Evolutionary conservation across 2,888 invertebrate genomes (phyloP), one percentile per base, ranked within the genome.

Genomic region (Aelia acuminata): DNA sequence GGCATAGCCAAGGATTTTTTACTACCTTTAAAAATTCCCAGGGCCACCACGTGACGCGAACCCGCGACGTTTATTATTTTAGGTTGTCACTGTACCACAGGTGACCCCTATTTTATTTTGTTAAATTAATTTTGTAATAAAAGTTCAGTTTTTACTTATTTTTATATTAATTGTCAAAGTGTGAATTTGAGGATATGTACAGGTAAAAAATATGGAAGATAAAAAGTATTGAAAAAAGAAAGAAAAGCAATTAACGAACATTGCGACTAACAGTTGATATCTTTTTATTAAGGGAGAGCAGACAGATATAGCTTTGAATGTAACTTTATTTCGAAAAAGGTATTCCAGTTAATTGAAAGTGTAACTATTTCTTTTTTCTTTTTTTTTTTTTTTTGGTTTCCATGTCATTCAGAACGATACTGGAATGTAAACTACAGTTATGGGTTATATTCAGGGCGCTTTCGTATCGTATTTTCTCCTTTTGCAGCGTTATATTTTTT

Each of bases 301-400:
- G 31, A 70, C 63, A 35, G 18, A 70, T 70, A 31, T 35, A 31
- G 31, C 35, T 70, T 70, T 70, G 63, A 70, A 35, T 70, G 31
- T 70, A 70, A 31, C 31, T 31, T 70, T 8, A 20, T 70, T 70
- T 70, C 63, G 63, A 3, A 80, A 80, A 43, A 43, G 39, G 39
- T 80, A 80, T 80, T 47, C 80, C 22, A 3, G 80, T 80, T 47
- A 80, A 80, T 80, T 80, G 80, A 80, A 80, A 80, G 43, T n/a
- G n/a, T 80, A 43, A 80, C 80, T 80, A 75, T 18, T 18, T 39
- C 7, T 39, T 75, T 75, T 75, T 35, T 39, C 8, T 10, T 1
- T 39, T 35, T 3, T 13, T 57, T 57, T 26, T 20, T 5, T 57
- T 57, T 57, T 57, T 26, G 26, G 15, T 26, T 70, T 35, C 20